Evolutionary conservation across 2,113 vertebrate genomes (phyloP).

Genomic region (Phaethornis superciliosus): DNA sequence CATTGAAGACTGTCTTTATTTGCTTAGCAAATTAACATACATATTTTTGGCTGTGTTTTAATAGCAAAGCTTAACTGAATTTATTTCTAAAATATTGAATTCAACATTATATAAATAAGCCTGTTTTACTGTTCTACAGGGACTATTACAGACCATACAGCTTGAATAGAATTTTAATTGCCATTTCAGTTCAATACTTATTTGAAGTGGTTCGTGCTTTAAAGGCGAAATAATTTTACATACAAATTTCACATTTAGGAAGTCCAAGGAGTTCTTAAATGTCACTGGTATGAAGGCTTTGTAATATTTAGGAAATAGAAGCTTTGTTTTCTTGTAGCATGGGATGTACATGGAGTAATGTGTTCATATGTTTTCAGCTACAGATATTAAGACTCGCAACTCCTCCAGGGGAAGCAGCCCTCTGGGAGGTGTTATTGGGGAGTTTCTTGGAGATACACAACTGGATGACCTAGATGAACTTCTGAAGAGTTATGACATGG

Average conservation of each 20-base stretch:
- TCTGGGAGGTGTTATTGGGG: slow-evolving; percentile 26
- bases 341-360: not conserved
- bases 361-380: slow-evolving; percentile 61
- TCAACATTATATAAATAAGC: not conserved
- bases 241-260: not conserved
- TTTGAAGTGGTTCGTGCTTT: not conserved
- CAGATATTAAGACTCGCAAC: slow-evolving; percentile 23
- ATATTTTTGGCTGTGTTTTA: not conserved
- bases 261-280: slow-evolving; percentile 20
- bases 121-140: not conserved
- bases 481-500: not conserved
- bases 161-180: slow-evolving; percentile 3
- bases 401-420: slow-evolving; percentile 37
- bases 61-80: not conserved
- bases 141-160: not conserved
- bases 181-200: not conserved
- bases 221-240: slow-evolving; percentile 10
- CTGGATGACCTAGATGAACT: slow-evolving; percentile 44
- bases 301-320: not conserved
- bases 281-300: slow-evolving; percentile 23
- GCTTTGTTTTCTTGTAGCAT: not conserved
- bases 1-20: not conserved
- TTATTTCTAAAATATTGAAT: not conserved
- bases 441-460: slow-evolving; percentile 20
- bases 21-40: not conserved